Percentiles rank a stretch among this genome's conserved stretches.
phyloP scores from a whole-genome alignment of 2,888 invertebrate genomes.

The Kuschelorhynchus macadamiae region DNA sequence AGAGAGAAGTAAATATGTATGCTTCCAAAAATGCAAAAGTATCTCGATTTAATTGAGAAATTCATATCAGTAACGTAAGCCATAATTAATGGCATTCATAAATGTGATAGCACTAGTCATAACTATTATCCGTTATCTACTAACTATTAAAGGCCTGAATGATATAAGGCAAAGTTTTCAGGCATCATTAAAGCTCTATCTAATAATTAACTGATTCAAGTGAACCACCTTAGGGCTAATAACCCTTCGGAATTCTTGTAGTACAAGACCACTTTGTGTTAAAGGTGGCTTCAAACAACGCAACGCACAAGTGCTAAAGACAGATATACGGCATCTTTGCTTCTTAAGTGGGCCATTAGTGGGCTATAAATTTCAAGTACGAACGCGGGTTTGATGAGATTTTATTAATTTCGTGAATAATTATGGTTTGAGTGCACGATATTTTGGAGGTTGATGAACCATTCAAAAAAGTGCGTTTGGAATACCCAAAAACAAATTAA shows the following conservation, averaged over 20 bases:
- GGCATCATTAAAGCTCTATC: conserved; percentile 28
- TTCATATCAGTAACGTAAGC: background rate
- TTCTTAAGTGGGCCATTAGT: conserved; percentile 45
- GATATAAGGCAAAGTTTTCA: background rate
- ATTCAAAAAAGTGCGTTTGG: background rate
- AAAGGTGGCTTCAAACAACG: conserved; percentile 40
- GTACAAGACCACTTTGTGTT: conserved; percentile 44
- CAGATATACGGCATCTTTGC: conserved; percentile 49
- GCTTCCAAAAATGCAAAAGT: no score
- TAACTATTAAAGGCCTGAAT: background rate
- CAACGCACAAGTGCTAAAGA: conserved; percentile 45
- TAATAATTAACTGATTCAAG: conserved; percentile 27
- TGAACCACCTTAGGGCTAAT: conserved; percentile 25
- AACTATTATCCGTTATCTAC: background rate
- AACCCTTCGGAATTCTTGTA: conserved; percentile 35
- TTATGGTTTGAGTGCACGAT: conserved; percentile 9
- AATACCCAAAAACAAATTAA: no score
- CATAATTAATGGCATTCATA: background rate
- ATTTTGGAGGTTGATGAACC: conserved; percentile 32
- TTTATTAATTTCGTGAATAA: conserved; percentile 43
- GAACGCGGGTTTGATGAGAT: conserved; percentile 44
- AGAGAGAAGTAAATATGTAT: no score
- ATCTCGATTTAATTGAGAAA: no score
- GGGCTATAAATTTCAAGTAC: conserved; percentile 38
- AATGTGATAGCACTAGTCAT: background rate